Evolutionary conservation across 2,113 vertebrate genomes (phyloP).

Genomic region (Pteruthius melanotis): DNA sequence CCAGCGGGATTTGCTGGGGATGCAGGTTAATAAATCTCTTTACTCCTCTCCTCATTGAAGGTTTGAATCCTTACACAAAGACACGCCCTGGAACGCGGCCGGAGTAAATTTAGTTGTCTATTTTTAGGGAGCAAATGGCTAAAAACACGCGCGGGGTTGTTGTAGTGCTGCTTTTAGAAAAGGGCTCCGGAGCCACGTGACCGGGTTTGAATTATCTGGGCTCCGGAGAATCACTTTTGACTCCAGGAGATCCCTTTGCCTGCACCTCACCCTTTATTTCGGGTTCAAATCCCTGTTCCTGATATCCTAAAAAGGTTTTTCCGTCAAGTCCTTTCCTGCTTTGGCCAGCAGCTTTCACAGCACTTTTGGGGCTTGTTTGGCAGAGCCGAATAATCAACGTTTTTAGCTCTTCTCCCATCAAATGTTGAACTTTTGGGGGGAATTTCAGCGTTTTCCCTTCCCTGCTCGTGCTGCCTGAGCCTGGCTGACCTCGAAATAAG

Average conservation of each 20-base stretch:
- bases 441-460: neutral
- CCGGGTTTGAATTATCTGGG: neutral
- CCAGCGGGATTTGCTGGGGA: neutral
- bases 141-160: neutral
- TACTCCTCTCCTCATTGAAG: neutral
- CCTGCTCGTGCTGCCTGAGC: neutral
- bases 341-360: neutral
- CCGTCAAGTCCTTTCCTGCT: neutral
- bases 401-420: neutral
- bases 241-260: neutral
- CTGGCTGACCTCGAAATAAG: rapidly evolving
- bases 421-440: rapidly evolving
- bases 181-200: neutral
- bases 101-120: neutral
- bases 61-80: neutral
- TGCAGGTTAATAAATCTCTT: neutral
- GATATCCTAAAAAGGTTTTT: neutral
- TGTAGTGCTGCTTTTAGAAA: neutral
- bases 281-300: neutral
- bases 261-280: neutral
- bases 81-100: neutral
- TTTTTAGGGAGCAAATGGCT: neutral
- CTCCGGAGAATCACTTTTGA: neutral
- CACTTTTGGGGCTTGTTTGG: neutral
- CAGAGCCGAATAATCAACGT: neutral